Evolutionary conservation across 2,113 vertebrate genomes (phyloP), one percentile per base, ranked within the genome.

Genomic region (Axis porcinus): DNA sequence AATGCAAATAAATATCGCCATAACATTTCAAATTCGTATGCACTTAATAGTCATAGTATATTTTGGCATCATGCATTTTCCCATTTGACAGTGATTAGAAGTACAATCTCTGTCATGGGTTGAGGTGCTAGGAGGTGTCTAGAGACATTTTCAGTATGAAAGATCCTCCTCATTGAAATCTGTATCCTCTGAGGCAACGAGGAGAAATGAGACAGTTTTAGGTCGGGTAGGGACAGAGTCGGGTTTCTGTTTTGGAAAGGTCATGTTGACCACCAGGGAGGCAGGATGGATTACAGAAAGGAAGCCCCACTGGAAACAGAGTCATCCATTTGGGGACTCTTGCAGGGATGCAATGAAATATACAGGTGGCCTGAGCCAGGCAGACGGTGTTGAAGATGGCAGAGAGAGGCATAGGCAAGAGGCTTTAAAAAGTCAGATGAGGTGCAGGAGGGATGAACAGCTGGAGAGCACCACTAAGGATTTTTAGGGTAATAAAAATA

Each of bases 1-100:
- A 76, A 58, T 60, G 5, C 87, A 91, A 95, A 96, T 89, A 96
- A 91, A 97, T 89, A 86, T 78, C 78, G 9, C 58, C n/a, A 25
- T 70, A 57, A 27, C 67, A 83, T 97, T 83, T 33, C 12, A 93
- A 93, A 89, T 89, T 78, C 23, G 19, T 43, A 60, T 54, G 47
- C 70, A 89, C 82, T 94, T 83, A 58, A 55, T 82, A 97, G 43
- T 76, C 50, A 19, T 55, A 40, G 78, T 40, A 60, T 43, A 54
- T 70, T 43, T 16, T 12, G 6, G 17, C 74, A 85, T 81, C 16
- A 17, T 50, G 43, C 14, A 50, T 87, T 93, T 97, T 96, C 15
- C 64, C 52, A 88, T 1, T 43, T 78, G 55, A 81, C 40, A 45
- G 13, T 92, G 57, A 67, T 21, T 25, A 45, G 67, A n/a, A 27